Evolutionary conservation across 2,113 vertebrate genomes (phyloP).

Genomic region (Trematomus loennbergii): DNA sequence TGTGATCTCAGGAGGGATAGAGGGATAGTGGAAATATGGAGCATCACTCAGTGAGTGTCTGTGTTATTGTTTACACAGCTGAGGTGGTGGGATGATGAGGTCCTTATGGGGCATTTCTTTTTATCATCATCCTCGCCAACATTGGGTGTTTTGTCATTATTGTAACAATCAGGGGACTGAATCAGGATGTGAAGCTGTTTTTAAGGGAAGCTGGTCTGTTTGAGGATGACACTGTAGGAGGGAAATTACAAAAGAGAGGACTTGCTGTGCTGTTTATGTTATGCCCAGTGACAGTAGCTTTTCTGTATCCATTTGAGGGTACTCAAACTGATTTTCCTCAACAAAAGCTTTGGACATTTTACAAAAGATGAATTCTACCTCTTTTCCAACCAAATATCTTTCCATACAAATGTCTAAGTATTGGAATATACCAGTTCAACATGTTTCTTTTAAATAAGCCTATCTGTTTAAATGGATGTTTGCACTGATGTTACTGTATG

Average conservation of each 20-base stretch:
- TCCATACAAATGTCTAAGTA: neutral
- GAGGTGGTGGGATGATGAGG: constrained; percentile 52
- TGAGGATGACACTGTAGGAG: neutral
- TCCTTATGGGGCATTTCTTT: constrained; percentile 29
- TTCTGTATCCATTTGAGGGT: neutral
- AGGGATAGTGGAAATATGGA: constrained; percentile 14
- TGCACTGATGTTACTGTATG: neutral
- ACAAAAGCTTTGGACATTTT: neutral
- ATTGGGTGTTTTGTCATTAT: neutral
- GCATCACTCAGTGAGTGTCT: constrained; percentile 8
- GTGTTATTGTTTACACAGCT: constrained; percentile 39
- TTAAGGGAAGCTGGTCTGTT: constrained; percentile 1
- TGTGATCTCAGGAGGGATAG: constrained; percentile 44
- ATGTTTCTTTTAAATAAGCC: neutral
- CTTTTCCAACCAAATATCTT: neutral
- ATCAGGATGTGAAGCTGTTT: constrained; percentile 3
- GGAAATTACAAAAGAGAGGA: neutral
- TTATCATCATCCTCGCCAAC: constrained; percentile 7
- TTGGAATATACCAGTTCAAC: neutral
- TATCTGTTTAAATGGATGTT: neutral
- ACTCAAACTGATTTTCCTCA: neutral
- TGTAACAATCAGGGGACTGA: neutral
- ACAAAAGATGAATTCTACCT: neutral
- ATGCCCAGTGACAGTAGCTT: neutral
- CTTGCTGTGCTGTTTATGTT: neutral